Percentiles rank a stretch among this genome's conserved stretches.
phyloP scores from a whole-genome alignment of 2,888 invertebrate genomes.

The Chrysodeixis includens region DNA sequence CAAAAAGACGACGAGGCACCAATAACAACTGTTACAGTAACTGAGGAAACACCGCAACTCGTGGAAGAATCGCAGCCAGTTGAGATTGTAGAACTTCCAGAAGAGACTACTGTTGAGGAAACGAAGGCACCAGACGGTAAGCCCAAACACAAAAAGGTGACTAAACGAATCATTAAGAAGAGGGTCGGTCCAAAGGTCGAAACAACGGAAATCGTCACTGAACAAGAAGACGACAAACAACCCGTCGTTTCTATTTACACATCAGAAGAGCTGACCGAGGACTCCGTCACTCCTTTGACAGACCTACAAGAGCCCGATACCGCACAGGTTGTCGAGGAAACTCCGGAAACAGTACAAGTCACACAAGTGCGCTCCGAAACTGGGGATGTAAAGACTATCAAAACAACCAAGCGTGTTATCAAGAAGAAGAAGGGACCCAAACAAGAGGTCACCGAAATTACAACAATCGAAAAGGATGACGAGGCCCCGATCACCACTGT shows the following conservation, averaged over 20 bases:
- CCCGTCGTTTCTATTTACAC: conserved; percentile 24
- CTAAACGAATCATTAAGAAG: conserved; percentile 55
- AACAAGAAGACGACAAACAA: conserved; percentile 33
- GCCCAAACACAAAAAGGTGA: conserved; percentile 29
- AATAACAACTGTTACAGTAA: conserved; percentile 50
- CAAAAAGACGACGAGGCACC: conserved; percentile 74
- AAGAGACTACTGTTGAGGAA: conserved; percentile 19
- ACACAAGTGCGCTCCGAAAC: conserved; percentile 16
- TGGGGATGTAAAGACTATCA: conserved; percentile 13
- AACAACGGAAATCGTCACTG: conserved; percentile 28
- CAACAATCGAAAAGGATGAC: conserved; percentile 24
- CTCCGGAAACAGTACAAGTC: conserved; percentile 16
- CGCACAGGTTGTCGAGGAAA: conserved; percentile 9
- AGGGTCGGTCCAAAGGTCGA: conserved; percentile 60
- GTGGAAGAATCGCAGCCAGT: not conserved
- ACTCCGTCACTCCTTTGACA: conserved; percentile 9
- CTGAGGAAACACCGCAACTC: conserved; percentile 10
- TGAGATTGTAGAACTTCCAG: conserved; percentile 23
- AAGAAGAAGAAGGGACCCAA: conserved; percentile 24
- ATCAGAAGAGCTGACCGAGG: conserved; percentile 18
- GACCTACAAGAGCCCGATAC: conserved; percentile 6
- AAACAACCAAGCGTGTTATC: conserved; percentile 21
- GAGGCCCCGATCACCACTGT: conserved; percentile 22
- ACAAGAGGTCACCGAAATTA: conserved; percentile 28
- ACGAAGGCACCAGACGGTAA: conserved; percentile 18